These are phyloP conservation scores for Pocillopora meandrina DNA, from an alignment of 92 coral and sea anemone genomes.

Conservation along the genomic window DNA sequence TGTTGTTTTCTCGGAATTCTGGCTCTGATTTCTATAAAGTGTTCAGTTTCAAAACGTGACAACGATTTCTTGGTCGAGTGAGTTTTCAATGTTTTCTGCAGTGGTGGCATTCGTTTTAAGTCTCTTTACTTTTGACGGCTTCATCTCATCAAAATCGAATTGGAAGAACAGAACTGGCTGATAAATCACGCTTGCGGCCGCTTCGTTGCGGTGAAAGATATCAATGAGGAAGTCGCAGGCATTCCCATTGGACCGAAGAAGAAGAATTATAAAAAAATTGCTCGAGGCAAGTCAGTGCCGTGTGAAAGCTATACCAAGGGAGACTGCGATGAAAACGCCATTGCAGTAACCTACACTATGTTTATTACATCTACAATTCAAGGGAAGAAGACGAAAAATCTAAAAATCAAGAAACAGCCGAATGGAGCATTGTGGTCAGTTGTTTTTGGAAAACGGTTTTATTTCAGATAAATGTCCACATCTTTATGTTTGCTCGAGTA, in stretches of 20 bases:
- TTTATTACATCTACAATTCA: slow-evolving; percentile 28
- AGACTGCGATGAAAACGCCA: slow-evolving; percentile 22
- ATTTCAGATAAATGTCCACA: slow-evolving; percentile 28
- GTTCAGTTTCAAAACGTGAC: not conserved
- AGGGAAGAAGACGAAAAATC: slow-evolving; percentile 2
- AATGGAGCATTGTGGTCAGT: slow-evolving; percentile 28
- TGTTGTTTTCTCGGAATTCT: too few species aligned
- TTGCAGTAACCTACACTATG: slow-evolving; percentile 30
- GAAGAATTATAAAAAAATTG: not conserved
- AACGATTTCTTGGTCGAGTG: slow-evolving; percentile 28
- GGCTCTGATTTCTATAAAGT: not conserved
- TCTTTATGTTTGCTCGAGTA: slow-evolving; percentile 53
- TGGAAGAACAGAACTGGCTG: slow-evolving; percentile 44
- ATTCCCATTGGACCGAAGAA: slow-evolving; percentile 40
- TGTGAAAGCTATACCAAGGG: slow-evolving; percentile 57
- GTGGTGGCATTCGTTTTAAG: slow-evolving; percentile 16
- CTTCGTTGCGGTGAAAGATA: slow-evolving; percentile 30
- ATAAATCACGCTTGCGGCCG: slow-evolving; percentile 1
- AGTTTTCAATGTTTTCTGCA: slow-evolving; percentile 46
- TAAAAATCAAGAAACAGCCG: slow-evolving; percentile 28
- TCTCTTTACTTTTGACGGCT: slow-evolving; percentile 21
- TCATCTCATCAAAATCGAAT: slow-evolving; percentile 11
- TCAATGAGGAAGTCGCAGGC: slow-evolving; percentile 29
- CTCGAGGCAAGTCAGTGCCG: slow-evolving; percentile 27
- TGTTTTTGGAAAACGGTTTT: slow-evolving; percentile 34